Evolutionary conservation across 2,797 vertebrate species (phyloP).

Genomic region (Mallotus villosus): DNA sequence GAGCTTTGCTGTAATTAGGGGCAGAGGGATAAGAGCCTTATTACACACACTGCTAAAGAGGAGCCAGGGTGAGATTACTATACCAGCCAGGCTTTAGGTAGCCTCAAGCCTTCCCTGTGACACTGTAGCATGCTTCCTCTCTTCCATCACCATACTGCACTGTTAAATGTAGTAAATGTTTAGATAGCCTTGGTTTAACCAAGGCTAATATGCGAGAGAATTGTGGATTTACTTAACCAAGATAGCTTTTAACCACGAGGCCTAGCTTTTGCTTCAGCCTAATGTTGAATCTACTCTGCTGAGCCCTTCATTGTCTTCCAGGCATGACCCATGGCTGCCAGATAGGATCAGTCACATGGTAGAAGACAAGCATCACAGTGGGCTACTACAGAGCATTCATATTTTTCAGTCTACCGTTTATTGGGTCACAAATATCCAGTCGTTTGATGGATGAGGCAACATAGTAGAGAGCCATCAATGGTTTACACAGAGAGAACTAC

Average conservation of each 20-base stretch:
- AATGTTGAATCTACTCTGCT: neutral
- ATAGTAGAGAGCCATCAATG: too few species aligned
- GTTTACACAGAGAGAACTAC: too few species aligned
- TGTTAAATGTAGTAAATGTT: neutral
- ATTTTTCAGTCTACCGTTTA: too few species aligned
- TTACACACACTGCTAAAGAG: neutral
- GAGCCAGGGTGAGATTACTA: neutral
- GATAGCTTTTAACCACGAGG: too few species aligned
- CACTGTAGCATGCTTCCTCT: neutral
- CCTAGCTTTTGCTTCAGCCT: too few species aligned
- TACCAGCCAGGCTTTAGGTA: neutral
- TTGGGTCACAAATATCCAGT: too few species aligned
- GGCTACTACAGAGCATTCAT: too few species aligned
- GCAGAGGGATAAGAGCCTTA: slow-evolving; percentile 45
- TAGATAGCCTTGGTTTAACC: too few species aligned
- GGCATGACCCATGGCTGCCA: neutral
- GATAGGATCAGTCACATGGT: neutral
- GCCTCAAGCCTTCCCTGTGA: neutral
- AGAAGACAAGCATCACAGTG: neutral
- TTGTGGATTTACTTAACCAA: too few species aligned
- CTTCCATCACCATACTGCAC: neutral
- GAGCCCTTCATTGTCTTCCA: neutral
- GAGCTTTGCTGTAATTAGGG: slow-evolving; percentile 50
- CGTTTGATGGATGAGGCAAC: too few species aligned
- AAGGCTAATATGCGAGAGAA: too few species aligned